Evolutionary conservation across 2,797 vertebrate genomes (phyloP), one percentile per base, ranked within the genome.

Genomic region (Acestrorhynchus altus): DNA sequence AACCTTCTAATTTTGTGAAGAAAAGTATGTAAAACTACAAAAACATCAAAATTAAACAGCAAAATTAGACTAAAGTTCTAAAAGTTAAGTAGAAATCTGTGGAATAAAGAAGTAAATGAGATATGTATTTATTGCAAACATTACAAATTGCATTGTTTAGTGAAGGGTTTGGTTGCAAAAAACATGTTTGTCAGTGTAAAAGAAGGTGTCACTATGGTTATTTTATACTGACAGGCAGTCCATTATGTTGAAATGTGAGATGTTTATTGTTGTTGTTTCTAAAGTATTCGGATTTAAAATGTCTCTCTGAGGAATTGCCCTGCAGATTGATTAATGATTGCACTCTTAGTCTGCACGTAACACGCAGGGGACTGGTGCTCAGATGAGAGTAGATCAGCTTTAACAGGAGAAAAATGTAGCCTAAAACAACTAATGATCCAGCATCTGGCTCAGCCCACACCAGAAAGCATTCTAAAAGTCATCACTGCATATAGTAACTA

Each of bases 341-440:
- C 73, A 67, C 84, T 88, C 84, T 63, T 63, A 81, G 63, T 39
- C 68, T 83, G 81, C 87, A 72, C 78, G 74, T 84, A 88, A 88
- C 84, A 89, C 88, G 87, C 87, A 73, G 79, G 86, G 85, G 87
- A 90, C 85, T 81, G 69, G 11, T 67, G 81, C 84, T 88, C 83
- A 87, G 74, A 81, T 82, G 78, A 84, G 88, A 90, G 91, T 88
- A 84, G 88, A 93, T 93, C 88, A 90, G 85, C 86, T 91, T 87
- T 90, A 92, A 92, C 86, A 84, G 83, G 87, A 87, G 89, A 90
- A 89, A 88, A 86, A 91, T 88, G 83, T 79, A 82, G 84, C 87
- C 86, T 75, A 80, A 85, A 83, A 67, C 81, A 71, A 83, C 70
- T 79, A 88, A 89, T 88, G 86, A 90, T 81, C 77, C 81, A 84